phyloP scores from a whole-genome alignment of 2,113 vertebrate genomes.

The Xyliphius kryptos region DNA sequence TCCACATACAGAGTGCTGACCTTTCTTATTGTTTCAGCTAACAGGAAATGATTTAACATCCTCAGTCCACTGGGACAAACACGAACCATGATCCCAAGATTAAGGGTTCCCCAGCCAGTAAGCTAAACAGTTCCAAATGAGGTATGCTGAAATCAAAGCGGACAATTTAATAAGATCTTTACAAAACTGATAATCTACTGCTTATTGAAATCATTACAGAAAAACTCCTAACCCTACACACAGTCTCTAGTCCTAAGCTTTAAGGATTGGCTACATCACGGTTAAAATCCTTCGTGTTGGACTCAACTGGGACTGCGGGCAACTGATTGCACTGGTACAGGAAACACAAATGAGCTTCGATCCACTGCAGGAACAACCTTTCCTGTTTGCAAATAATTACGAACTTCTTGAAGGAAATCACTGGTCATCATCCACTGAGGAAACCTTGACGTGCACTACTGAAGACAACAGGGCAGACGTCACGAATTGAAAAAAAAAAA shows the following conservation, averaged over 20 bases:
- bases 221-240: no score
- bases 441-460: neutral
- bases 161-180: no score
- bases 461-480: neutral
- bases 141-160: no score
- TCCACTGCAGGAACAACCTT: conserved; percentile 30
- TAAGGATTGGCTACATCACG: no score
- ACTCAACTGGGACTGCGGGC: neutral
- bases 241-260: no score
- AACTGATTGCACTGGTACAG: conserved; percentile 29
- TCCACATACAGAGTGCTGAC: neutral
- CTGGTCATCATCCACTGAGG: neutral
- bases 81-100: neutral
- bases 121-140: neutral
- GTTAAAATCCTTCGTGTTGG: no score
- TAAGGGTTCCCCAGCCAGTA: neutral
- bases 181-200: no score
- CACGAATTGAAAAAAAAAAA: no score
- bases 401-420: conserved; percentile 6
- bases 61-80: conserved; percentile 14
- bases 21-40: conserved; percentile 20
- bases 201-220: no score
- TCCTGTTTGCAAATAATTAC: conserved; percentile 29
- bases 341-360: conserved; percentile 14
- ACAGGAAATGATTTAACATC: conserved; percentile 27